phyloP scores from a whole-genome alignment of 2,797 vertebrate genomes.

The Epinephelus awoara region DNA sequence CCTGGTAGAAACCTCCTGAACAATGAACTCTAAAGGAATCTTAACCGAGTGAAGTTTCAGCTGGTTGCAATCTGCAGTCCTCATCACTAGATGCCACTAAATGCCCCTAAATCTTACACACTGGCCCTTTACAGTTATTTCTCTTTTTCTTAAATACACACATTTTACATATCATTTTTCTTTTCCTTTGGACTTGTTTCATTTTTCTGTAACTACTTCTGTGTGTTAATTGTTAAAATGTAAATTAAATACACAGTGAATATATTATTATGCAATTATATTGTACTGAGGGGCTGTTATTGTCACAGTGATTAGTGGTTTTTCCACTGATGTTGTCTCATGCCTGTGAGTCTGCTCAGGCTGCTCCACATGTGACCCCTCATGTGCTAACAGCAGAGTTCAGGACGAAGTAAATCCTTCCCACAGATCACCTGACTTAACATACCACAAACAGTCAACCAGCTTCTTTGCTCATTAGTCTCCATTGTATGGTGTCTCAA shows the following conservation, averaged over 20 bases:
- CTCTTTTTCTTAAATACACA: too few species aligned
- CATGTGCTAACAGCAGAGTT: constrained; percentile 79
- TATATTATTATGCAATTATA: neutral
- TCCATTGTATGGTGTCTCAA: constrained; percentile 24
- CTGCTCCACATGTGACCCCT: constrained; percentile 83
- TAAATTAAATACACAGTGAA: neutral
- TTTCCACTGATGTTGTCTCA: constrained; percentile 55
- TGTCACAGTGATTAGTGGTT: constrained; percentile 16
- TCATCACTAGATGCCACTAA: too few species aligned
- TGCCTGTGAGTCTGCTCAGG: constrained; percentile 58
- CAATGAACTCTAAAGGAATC: too few species aligned
- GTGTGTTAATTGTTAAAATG: neutral
- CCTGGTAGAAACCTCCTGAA: too few species aligned
- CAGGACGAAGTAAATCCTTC: constrained; percentile 71
- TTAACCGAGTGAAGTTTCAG: too few species aligned
- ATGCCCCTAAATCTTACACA: too few species aligned
- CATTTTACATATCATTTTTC: neutral
- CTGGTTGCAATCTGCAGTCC: too few species aligned
- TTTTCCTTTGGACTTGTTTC: neutral
- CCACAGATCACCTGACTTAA: constrained; percentile 76
- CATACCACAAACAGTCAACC: constrained; percentile 69
- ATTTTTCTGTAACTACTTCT: neutral
- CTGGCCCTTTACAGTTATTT: too few species aligned
- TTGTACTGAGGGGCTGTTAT: neutral
- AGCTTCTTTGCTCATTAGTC: constrained; percentile 34